These are phyloP conservation scores for Pentalonia nigronervosa DNA, from an alignment of 1,140 invertebrate species.

Conservation along the genomic window DNA sequence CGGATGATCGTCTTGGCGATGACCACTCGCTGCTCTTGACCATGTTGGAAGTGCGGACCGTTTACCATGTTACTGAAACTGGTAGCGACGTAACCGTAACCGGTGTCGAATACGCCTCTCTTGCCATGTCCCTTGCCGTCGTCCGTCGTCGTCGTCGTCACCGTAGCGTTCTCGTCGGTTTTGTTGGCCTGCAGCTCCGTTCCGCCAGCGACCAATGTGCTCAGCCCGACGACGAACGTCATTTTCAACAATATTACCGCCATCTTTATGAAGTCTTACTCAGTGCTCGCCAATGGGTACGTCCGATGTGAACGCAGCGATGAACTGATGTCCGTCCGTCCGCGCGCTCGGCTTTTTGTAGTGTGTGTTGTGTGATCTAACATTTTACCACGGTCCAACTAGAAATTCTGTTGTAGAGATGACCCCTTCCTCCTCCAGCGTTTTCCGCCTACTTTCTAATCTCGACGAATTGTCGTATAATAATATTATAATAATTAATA, in stretches of 20 bases:
- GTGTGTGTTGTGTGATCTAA: background rate
- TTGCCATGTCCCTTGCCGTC: constrained; percentile 45
- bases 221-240: background rate
- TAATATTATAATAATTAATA: background rate
- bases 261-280: background rate
- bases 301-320: background rate
- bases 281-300: background rate
- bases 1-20: constrained; percentile 59
- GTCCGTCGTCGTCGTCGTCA: no score
- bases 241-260: background rate
- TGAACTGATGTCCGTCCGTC: background rate
- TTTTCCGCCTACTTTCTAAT: constrained; percentile 27
- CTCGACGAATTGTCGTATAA: background rate
- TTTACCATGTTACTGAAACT: background rate
- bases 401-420: background rate
- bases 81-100: constrained; percentile 69
- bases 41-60: background rate
- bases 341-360: background rate
- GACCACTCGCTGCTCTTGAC: constrained; percentile 63
- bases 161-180: background rate
- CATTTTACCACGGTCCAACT: background rate
- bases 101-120: constrained; percentile 63
- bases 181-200: background rate
- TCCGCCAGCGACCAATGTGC: background rate
- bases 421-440: background rate